These are phyloP conservation scores for Geotrupes spiniger DNA, from an alignment of 2,888 invertebrate genomes.

Conservation along the genomic window DNA sequence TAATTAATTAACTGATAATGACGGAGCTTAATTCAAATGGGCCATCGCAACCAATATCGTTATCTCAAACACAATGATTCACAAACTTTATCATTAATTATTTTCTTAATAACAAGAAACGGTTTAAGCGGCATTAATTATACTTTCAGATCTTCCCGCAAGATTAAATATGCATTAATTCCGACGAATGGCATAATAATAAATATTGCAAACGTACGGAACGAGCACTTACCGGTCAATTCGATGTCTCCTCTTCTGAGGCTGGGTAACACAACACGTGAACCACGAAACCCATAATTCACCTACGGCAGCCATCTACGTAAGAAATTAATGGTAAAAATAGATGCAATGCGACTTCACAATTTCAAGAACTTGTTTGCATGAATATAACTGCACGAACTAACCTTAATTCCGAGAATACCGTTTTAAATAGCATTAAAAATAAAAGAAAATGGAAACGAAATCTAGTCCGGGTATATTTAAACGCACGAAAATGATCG, in stretches of 20 bases:
- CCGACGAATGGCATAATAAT: too few species aligned
- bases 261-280: conserved; percentile 84
- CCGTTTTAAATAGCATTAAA: conserved; percentile 13
- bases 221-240: conserved; percentile 60
- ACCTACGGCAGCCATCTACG: conserved; percentile 56
- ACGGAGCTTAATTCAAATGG: too few species aligned
- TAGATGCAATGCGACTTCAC: neutral
- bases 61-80: too few species aligned
- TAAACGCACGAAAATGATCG: neutral
- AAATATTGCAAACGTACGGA: too few species aligned
- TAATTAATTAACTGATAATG: too few species aligned
- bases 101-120: too few species aligned
- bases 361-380: neutral
- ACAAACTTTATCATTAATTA: too few species aligned
- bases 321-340: conserved; percentile 7
- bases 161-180: too few species aligned
- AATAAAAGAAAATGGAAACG: conserved; percentile 15
- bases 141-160: too few species aligned
- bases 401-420: conserved; percentile 20
- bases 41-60: too few species aligned
- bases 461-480: neutral
- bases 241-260: conserved; percentile 72
- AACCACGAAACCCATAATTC: conserved; percentile 92
- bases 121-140: too few species aligned
- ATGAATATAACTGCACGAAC: conserved; percentile 9